Evolutionary conservation across 92 coral and sea anemone species (phyloP).

Genomic region (Porites lobata): DNA sequence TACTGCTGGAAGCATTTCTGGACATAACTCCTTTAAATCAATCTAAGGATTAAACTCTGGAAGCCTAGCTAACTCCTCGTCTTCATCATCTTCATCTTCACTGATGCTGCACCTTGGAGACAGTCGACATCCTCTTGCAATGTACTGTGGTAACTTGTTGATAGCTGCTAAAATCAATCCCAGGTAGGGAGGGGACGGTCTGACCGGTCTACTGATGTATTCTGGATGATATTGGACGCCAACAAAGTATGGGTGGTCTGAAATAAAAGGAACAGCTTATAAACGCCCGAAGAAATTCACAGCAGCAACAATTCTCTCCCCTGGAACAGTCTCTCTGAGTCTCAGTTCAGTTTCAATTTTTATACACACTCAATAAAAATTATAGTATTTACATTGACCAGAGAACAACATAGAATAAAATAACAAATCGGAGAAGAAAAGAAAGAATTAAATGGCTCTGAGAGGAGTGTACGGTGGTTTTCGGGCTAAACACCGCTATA

Average conservation of each 20-base stretch:
- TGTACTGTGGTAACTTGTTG: slow-evolving; percentile 87
- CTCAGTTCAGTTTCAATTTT: too few relatives aligned
- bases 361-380: too few relatives aligned
- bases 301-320: too few relatives aligned
- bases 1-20: too few relatives aligned
- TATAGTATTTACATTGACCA: too few relatives aligned
- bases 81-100: slow-evolving; percentile 80
- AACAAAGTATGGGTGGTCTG: slow-evolving; percentile 96
- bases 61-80: slow-evolving; percentile 47
- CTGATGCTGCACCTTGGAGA: slow-evolving; percentile 93
- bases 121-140: slow-evolving; percentile 91
- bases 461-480: too few relatives aligned
- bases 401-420: too few relatives aligned
- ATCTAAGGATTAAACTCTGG: slow-evolving; percentile 22
- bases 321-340: too few relatives aligned
- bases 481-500: too few relatives aligned
- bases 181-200: slow-evolving; percentile 96
- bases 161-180: slow-evolving; percentile 94
- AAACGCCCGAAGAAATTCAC: too few relatives aligned
- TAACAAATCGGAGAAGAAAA: too few relatives aligned
- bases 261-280: neutral
- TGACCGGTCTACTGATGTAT: slow-evolving; percentile 95
- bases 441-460: too few relatives aligned
- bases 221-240: slow-evolving; percentile 99
- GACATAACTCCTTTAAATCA: neutral